Conservation (phyloP, 2,113 vertebrate species). For the Proterorhinus semilunaris region DNA sequence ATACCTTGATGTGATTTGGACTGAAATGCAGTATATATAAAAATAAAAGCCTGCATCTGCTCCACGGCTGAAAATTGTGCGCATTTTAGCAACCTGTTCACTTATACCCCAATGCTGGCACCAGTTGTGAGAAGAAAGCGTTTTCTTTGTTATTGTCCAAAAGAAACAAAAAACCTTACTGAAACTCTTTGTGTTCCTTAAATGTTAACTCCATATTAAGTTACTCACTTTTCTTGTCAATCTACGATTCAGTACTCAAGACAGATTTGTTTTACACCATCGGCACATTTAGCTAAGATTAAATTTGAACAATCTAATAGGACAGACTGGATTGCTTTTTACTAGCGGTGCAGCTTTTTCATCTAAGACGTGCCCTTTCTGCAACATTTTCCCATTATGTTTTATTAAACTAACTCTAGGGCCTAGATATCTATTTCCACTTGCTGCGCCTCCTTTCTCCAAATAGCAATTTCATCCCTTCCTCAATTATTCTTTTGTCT, state of each 20-base stretch:
- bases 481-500: constrained; percentile 70
- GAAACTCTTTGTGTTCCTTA: constrained; percentile 15
- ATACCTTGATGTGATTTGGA: constrained; percentile 76
- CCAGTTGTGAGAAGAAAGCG: constrained; percentile 18
- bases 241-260: constrained; percentile 19
- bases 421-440: constrained; percentile 62
- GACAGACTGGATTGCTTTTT: constrained; percentile 28
- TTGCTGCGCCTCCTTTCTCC: constrained; percentile 59
- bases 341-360: constrained; percentile 54
- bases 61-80: constrained; percentile 47
- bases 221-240: constrained; percentile 25
- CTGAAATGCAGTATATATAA: constrained; percentile 50
- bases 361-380: constrained; percentile 42
- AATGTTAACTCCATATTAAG: constrained; percentile 3
- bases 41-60: constrained; percentile 55
- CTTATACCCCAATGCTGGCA: constrained; percentile 28
- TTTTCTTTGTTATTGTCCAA: constrained; percentile 33
- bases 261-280: constrained; percentile 15
- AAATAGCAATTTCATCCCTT: constrained; percentile 73
- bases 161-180: constrained; percentile 9
- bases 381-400: constrained; percentile 68
- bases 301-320: constrained; percentile 27
- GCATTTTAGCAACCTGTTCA: constrained; percentile 55
- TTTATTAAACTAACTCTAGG: constrained; percentile 73
- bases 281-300: constrained; percentile 20